These are phyloP conservation scores for Crypturellus undulatus DNA, from an alignment of 2,113 vertebrate species.

Conservation along the genomic window DNA sequence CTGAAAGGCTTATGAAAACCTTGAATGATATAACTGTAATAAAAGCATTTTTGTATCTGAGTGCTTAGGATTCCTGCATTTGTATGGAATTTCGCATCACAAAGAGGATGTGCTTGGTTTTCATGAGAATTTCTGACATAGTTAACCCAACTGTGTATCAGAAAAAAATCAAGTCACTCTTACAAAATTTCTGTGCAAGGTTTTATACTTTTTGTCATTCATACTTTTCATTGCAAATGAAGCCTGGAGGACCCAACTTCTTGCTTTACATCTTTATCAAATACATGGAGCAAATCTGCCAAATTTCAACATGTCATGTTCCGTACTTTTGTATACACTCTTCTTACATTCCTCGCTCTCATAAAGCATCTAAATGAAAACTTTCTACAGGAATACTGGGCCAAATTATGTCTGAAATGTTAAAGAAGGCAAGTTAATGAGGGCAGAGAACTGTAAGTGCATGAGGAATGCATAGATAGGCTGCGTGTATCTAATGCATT, in stretches of 20 bases:
- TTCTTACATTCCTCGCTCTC: not conserved
- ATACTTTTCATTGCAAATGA: not conserved
- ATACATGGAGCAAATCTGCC: not conserved
- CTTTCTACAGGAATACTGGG: not conserved
- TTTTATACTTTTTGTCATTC: not conserved
- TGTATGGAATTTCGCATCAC: not conserved
- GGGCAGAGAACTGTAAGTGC: not conserved
- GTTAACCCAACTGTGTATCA: not conserved
- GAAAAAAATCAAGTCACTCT: not conserved
- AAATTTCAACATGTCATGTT: not conserved
- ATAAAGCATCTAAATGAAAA: not conserved
- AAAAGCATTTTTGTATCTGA: not conserved
- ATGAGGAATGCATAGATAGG: not conserved
- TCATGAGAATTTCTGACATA: not conserved
- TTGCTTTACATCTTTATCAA: not conserved
- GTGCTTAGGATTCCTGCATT: not conserved
- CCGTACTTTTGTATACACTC: not conserved
- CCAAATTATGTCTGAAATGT: not conserved
- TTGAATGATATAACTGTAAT: rapidly evolving
- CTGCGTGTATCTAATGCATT: not conserved
- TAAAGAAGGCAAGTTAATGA: not conserved
- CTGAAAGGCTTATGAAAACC: not conserved
- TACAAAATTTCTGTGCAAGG: not conserved
- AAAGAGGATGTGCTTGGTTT: not conserved
- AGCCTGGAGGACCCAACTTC: not conserved